Evolutionary conservation across 1,140 invertebrate genomes (phyloP).

Genomic region (Drosophila nasuta): DNA sequence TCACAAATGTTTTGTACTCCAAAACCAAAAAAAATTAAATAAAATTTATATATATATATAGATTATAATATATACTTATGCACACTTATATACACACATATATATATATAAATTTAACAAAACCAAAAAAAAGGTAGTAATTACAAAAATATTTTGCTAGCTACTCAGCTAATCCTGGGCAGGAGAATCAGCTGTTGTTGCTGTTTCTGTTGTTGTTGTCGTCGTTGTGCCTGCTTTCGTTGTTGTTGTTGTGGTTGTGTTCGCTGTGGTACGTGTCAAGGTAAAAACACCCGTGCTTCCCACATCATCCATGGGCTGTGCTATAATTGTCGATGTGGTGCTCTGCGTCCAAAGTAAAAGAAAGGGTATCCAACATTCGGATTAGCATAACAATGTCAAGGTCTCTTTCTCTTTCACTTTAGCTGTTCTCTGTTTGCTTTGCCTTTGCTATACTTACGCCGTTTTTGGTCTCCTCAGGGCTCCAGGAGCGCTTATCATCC

Average conservation of each 20-base stretch:
- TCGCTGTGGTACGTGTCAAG: slow-evolving; percentile 57
- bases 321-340: slow-evolving; percentile 80
- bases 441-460: slow-evolving; percentile 56
- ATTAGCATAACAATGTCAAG: background rate
- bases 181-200: slow-evolving; percentile 6
- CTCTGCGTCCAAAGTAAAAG: slow-evolving; percentile 48
- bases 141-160: slow-evolving; percentile 5
- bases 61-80: slow-evolving; percentile 7
- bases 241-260: slow-evolving; percentile 49
- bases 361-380: background rate
- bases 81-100: slow-evolving; percentile 27
- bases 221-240: slow-evolving; percentile 36
- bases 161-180: slow-evolving; percentile 22
- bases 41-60: slow-evolving; percentile 27
- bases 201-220: slow-evolving; percentile 11
- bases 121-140: slow-evolving; percentile 1
- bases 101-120: slow-evolving; percentile 28
- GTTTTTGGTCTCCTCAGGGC: slow-evolving; percentile 79
- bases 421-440: no score
- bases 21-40: slow-evolving; percentile 29
- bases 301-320: slow-evolving; percentile 74
- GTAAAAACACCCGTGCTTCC: slow-evolving; percentile 75
- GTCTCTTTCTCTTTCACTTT: background rate
- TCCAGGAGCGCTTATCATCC: slow-evolving; percentile 79
- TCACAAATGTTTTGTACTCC: slow-evolving; percentile 34